phyloP scores from a whole-genome alignment of 2,113 vertebrate genomes.

The Centropus bengalensis region DNA sequence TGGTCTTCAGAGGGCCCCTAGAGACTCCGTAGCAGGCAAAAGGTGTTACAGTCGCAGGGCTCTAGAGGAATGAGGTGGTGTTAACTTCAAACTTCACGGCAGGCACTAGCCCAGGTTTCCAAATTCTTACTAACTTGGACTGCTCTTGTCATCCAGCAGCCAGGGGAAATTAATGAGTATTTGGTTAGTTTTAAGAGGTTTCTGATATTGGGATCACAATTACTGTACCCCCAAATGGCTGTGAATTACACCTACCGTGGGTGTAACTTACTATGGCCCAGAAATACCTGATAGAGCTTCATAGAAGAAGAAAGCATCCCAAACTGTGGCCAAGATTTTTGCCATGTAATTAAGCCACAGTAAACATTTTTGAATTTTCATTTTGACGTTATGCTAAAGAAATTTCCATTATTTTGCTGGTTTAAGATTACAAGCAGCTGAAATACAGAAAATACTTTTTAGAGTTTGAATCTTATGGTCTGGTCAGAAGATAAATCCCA shows the following conservation, averaged over 20 bases:
- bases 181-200: background rate
- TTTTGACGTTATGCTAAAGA: background rate
- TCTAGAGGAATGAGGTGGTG: background rate
- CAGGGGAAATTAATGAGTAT: background rate
- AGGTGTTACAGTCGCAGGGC: background rate
- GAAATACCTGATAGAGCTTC: background rate
- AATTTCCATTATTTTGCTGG: background rate
- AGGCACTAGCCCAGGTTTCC: background rate
- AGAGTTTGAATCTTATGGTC: background rate
- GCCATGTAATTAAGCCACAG: background rate
- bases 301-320: background rate
- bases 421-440: background rate
- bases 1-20: background rate
- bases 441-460: background rate
- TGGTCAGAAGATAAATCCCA: background rate
- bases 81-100: background rate
- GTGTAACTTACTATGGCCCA: background rate
- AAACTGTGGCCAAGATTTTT: background rate
- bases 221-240: background rate
- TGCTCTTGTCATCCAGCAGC: background rate
- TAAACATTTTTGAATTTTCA: background rate
- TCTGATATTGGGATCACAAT: background rate
- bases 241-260: background rate
- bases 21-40: accelerated
- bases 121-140: background rate